phyloP scores from a whole-genome alignment of 2,113 vertebrate species.

The Octodon degus region DNA sequence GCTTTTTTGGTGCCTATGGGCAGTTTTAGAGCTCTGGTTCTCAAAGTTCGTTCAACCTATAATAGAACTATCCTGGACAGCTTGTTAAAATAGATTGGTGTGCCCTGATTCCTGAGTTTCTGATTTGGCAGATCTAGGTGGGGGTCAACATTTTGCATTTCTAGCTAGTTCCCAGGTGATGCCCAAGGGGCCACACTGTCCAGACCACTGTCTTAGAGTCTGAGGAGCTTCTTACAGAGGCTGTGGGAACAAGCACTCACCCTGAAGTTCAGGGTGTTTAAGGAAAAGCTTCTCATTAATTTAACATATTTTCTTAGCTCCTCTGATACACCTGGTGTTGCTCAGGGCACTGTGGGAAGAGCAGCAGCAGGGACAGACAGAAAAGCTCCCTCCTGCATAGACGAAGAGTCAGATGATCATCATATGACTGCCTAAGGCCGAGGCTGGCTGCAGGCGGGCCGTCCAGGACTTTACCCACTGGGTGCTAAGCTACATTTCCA shows the following conservation, averaged over 20 bases:
- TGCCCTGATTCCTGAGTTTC: not conserved
- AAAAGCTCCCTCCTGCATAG: not conserved
- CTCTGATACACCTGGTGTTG: not conserved
- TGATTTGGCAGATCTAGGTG: not conserved
- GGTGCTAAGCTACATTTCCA: slow-evolving; percentile 34
- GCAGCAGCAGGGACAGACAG: not conserved
- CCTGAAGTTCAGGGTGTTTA: slow-evolving; percentile 16
- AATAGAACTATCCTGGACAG: slow-evolving; percentile 20
- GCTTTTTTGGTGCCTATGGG: not conserved
- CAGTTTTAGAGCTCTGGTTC: slow-evolving; percentile 25
- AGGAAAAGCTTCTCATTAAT: not conserved
- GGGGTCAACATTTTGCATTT: slow-evolving; percentile 1
- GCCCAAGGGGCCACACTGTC: not conserved
- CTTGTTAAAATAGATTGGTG: slow-evolving; percentile 19
- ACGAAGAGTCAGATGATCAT: slow-evolving; percentile 34
- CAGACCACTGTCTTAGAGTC: not conserved
- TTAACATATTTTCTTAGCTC: slow-evolving; percentile 37
- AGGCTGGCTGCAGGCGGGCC: slow-evolving; percentile 23
- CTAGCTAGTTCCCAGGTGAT: not conserved
- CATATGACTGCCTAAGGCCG: not conserved
- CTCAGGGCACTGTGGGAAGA: not conserved
- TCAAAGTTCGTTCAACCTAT: slow-evolving; percentile 55
- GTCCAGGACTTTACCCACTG: slow-evolving; percentile 49
- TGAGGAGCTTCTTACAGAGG: not conserved
- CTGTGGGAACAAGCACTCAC: not conserved